phyloP scores from a whole-genome alignment of 2,797 vertebrate species.

The Helostoma temminkii region DNA sequence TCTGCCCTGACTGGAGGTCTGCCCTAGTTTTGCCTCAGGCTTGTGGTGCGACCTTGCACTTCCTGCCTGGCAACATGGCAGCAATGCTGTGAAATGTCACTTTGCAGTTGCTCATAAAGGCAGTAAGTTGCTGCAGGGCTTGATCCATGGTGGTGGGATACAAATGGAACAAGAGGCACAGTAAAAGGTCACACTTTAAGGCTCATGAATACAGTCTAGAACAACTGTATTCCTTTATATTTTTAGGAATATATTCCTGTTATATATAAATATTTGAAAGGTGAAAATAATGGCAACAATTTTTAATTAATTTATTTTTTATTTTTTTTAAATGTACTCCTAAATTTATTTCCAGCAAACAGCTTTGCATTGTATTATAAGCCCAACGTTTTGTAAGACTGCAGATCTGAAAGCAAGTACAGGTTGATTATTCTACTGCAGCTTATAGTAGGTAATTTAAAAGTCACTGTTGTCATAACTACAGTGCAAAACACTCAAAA shows the following conservation, averaged over 20 bases:
- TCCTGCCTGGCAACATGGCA: constrained; percentile 52
- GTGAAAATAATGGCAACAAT: neutral
- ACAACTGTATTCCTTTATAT: constrained; percentile 18
- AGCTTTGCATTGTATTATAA: neutral
- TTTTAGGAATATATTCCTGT: neutral
- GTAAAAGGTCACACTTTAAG: constrained; percentile 71
- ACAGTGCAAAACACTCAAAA: neutral
- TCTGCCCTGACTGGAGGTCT: constrained; percentile 26
- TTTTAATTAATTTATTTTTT: too few relatives aligned
- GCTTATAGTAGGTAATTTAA: neutral
- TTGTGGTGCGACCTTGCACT: constrained; percentile 64
- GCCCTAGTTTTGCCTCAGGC: constrained; percentile 45
- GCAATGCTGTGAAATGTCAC: constrained; percentile 78
- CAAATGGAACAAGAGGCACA: constrained; percentile 57
- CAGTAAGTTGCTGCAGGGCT: constrained; percentile 61
- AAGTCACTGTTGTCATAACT: neutral
- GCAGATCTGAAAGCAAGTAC: neutral
- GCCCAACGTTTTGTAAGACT: neutral
- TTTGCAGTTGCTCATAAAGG: constrained; percentile 64
- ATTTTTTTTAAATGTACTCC: too few relatives aligned
- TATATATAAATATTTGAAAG: neutral
- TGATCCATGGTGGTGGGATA: constrained; percentile 42
- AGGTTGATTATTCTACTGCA: neutral
- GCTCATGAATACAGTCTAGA: constrained; percentile 42
- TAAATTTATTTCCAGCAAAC: too few relatives aligned